Percentiles rank a stretch among this genome's conserved stretches.
Evolutionary conservation across 2,797 vertebrate species (phyloP).

Genomic region (Anableps anableps): DNA sequence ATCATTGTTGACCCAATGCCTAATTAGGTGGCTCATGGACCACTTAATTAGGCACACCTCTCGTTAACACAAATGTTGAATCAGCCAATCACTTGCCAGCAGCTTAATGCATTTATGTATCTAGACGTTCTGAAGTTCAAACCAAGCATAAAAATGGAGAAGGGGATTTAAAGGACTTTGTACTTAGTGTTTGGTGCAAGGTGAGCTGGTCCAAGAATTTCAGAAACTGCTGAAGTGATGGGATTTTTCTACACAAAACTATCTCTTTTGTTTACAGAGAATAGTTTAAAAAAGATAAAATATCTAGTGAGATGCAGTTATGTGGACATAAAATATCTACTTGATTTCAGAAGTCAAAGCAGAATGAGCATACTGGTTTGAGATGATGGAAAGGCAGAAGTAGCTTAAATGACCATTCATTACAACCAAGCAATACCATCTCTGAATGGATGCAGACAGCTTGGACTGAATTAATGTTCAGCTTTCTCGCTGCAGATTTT

Average conservation of each 20-base stretch:
- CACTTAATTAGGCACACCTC: neutral
- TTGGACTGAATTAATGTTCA: neutral
- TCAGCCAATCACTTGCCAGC: neutral
- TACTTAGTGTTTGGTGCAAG: neutral
- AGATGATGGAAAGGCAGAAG: neutral
- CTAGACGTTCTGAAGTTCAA: neutral
- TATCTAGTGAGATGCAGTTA: neutral
- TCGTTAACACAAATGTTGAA: neutral
- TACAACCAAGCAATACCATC: neutral
- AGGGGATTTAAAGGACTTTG: neutral
- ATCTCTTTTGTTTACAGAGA: too few relatives aligned
- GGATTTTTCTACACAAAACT: too few relatives aligned
- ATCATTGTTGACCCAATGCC: neutral
- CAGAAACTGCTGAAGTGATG: neutral
- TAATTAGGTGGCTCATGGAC: neutral
- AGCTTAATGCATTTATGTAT: neutral
- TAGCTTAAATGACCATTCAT: neutral
- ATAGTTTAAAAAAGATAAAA: neutral
- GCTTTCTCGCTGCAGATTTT: neutral
- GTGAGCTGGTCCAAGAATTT: neutral
- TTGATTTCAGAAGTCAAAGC: neutral
- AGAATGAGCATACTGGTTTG: neutral
- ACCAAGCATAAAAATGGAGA: neutral
- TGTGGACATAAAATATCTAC: neutral
- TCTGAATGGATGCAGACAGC: neutral